Evolutionary conservation across 1,140 invertebrate species (phyloP).

Genomic region (Hetaerina americana): DNA sequence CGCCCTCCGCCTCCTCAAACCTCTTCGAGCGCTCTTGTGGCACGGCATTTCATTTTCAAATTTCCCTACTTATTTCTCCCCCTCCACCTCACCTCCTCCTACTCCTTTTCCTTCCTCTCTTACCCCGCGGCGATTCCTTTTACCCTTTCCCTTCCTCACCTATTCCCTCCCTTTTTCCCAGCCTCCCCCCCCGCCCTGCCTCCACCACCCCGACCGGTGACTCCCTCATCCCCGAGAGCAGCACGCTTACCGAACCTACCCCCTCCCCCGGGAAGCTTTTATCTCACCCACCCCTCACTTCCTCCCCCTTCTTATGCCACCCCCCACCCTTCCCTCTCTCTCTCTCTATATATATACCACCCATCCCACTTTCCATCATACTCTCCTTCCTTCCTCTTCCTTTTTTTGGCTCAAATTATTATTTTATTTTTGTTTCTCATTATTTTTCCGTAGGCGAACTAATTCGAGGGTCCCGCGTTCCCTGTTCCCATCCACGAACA

Average conservation of each 20-base stretch:
- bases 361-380: background rate
- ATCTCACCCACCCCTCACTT: background rate
- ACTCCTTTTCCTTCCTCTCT: too few relatives aligned
- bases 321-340: background rate
- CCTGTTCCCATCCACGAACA: background rate
- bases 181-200: too few relatives aligned
- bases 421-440: slow-evolving; percentile 1
- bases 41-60: background rate
- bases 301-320: background rate
- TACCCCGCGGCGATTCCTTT: background rate
- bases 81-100: too few relatives aligned
- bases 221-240: too few relatives aligned
- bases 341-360: background rate
- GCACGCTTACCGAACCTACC: too few relatives aligned
- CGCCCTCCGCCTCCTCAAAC: too few relatives aligned
- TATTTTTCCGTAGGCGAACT: background rate
- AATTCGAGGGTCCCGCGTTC: background rate
- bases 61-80: background rate
- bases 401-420: slow-evolving; percentile 1
- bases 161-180: background rate
- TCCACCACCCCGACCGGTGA: too few relatives aligned
- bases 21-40: background rate
- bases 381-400: background rate
- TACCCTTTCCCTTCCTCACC: background rate
- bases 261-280: background rate